Conservation (phyloP, 2,797 vertebrate species). For the Rhyacichthys aspro region DNA sequence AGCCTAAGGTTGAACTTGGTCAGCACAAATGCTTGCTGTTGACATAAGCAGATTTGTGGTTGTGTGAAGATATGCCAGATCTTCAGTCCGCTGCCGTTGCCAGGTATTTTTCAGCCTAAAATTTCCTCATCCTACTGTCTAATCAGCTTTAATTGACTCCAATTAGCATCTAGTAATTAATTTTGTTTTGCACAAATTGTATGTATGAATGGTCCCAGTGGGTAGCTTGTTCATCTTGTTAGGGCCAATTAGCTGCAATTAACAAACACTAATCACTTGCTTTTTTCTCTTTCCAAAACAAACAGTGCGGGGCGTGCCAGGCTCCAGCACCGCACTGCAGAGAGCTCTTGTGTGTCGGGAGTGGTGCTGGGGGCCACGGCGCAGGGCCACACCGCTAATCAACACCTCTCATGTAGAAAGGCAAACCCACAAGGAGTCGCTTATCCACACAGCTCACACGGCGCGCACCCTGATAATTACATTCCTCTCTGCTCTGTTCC, state of each 20-base stretch:
- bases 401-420: slow-evolving; percentile 64
- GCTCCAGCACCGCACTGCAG: slow-evolving; percentile 66
- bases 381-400: slow-evolving; percentile 59
- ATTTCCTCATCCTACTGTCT: slow-evolving; percentile 77
- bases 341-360: slow-evolving; percentile 71
- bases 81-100: slow-evolving; percentile 35
- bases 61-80: slow-evolving; percentile 20
- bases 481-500: slow-evolving; percentile 28
- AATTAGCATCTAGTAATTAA: slow-evolving; percentile 99
- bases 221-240: slow-evolving; percentile 98
- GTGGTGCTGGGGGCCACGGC: slow-evolving; percentile 47
- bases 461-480: slow-evolving; percentile 18
- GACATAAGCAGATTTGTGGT: background rate
- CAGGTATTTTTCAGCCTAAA: slow-evolving; percentile 56
- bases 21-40: background rate
- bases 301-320: slow-evolving; percentile 86
- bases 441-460: slow-evolving; percentile 35
- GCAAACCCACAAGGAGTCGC: slow-evolving; percentile 53
- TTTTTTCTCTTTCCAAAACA: slow-evolving; percentile 91
- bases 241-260: slow-evolving; percentile 99
- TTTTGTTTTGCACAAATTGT: slow-evolving; percentile 97
- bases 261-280: slow-evolving; percentile 98
- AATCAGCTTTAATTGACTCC: slow-evolving; percentile 93
- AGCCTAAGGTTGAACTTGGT: background rate
- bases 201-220: slow-evolving; percentile 95